Evolutionary conservation across 2,888 invertebrate species (phyloP), one percentile per base, ranked within the genome.

Genomic region (Drosophila formosana): DNA sequence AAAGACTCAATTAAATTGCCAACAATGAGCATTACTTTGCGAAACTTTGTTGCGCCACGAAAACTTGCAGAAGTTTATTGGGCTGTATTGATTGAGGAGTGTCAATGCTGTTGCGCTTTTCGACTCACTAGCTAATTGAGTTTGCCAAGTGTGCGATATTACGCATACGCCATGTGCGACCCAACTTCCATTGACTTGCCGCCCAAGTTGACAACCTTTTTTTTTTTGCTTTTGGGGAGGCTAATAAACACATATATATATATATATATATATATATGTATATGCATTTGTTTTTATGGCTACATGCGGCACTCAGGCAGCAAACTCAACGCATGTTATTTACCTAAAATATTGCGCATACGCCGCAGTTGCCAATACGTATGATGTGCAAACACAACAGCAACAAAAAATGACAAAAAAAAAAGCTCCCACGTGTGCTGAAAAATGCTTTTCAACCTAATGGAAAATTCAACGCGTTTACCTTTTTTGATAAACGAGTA

Each of bases 391-490:
- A 76, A 77, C 67, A 68, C 9, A 47, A 13, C 18, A 25, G 30
- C 2, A 43, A n/a, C 50, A 34, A 37, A 49, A 66, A 23, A 26
- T 28, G 26, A 61, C 49, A 47, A 25, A 47, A 53, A 45, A 57
- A 53, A 46, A 52, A 51, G n/a, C 74, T 45, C 82, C 82, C 80
- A 82, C 82, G 77, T 80, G 77, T 73, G 71, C 53, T 65, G 18
- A 66, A 69, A 71, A 85, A 73, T 81, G 79, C 72, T 79, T 79
- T 83, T 81, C 71, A 82, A 67, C 71, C 68, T 85, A 83, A 83
- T 83, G 81, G 83, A 82, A 85, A 82, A 81, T 67, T 75, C 81
- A 81, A 75, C 78, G 73, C 77, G 58, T 57, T 79, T 68, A 67
- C 72, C 82, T 70, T 76, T 47, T 73, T 72, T 84, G 73, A 73